Base-by-base conservation (phyloP, 1,140 invertebrate genomes). In the Drosophila pruinosa region DNA sequence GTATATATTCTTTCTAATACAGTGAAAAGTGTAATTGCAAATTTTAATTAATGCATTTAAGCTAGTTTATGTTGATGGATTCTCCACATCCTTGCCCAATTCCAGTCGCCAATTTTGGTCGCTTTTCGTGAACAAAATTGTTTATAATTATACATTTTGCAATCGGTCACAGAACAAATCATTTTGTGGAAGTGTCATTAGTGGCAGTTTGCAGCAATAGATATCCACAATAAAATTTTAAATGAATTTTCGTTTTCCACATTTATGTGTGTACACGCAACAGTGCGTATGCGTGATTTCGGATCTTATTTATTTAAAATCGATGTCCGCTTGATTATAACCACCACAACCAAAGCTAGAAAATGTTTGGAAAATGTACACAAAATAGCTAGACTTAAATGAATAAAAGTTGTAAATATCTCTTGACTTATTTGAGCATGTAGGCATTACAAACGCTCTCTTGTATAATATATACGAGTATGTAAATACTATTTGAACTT, bases 21-120 rank as follows among this genome's bases (percentile, higher is more conserved):
- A 36, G n/a, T 21, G 12, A 36, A 57, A 69, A 63, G 38, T 63
- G 36, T 47, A 63, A 59, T 67, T 58, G 69, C 58, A 38, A 68
- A 12, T 62, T 64, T 72, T 76, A 78, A 73, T 76, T 73, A 73
- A 69, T 64, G 54, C 15, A 53, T 61, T 72, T 72, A 34, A 34
- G 47, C 24, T 24, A 19, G 21, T 12, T 39, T 28, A 17, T 17
- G 17, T 31, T 48, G 38, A 34, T 26, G 7, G n/a, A n/a, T n/a
- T 0, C 34, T 24, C 21, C n/a, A 4, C 10, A 8, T 36, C 17
- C 24, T 36, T 19, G 10, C 34, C 14, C 45, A 39, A 36, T 58
- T n/a, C n/a, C 4, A 14, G 28, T 15, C 47, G 47, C 12, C 7
- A 52, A n/a, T 72, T 39, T 65, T 52, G 39, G 19, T 48, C 48